Evolutionary conservation across 1,140 invertebrate species (phyloP).

Genomic region (Idris sp.): DNA sequence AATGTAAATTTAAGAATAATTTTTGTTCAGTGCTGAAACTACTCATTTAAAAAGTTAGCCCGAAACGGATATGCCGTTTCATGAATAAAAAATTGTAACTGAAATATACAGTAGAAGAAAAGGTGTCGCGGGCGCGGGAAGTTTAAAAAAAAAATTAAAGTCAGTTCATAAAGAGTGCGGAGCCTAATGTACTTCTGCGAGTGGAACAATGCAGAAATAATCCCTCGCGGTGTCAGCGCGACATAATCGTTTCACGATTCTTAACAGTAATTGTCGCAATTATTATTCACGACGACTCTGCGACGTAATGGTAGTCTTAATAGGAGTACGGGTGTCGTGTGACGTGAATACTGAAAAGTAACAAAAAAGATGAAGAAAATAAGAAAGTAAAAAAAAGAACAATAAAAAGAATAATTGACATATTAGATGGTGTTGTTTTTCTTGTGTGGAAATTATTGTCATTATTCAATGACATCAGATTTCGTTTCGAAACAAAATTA

Average conservation of each 20-base stretch:
- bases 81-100: too few relatives aligned
- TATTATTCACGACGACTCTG: constrained; percentile 54
- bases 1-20: too few relatives aligned
- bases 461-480: too few relatives aligned
- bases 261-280: constrained; percentile 62
- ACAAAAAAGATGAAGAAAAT: constrained; percentile 24
- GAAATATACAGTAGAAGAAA: too few relatives aligned
- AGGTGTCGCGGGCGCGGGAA: constrained; percentile 8
- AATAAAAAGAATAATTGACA: too few relatives aligned
- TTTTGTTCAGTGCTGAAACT: too few relatives aligned
- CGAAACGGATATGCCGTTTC: too few relatives aligned
- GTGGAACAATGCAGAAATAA: constrained; percentile 51
- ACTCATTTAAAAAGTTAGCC: too few relatives aligned
- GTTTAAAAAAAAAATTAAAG: constrained; percentile 35
- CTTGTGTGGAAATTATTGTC: too few relatives aligned
- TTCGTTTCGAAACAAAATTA: too few relatives aligned
- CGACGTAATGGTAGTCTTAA: constrained; percentile 52
- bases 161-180: not conserved
- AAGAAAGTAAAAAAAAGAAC: constrained; percentile 2
- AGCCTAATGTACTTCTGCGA: constrained; percentile 30
- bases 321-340: constrained; percentile 37
- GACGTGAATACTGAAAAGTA: constrained; percentile 52
- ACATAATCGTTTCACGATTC: constrained; percentile 59
- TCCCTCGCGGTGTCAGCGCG: constrained; percentile 50
- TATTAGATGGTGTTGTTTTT: too few relatives aligned